Conservation (phyloP, 2,113 vertebrate genomes). For the Rhineura floridana region DNA sequence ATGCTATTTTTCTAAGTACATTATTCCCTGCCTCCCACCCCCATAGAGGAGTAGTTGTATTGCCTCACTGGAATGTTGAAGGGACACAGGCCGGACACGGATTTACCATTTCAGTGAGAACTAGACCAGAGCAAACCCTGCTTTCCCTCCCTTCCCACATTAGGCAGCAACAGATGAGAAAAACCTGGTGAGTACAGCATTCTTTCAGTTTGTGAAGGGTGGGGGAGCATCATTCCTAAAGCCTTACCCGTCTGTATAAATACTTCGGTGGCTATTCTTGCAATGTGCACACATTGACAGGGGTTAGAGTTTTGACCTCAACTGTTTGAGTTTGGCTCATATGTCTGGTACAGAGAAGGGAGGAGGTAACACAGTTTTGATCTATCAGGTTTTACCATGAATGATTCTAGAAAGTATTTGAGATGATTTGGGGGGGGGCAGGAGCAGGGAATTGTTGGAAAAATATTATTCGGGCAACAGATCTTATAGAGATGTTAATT, state of each 20-base stretch:
- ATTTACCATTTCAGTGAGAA: not conserved
- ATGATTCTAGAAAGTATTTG: not conserved
- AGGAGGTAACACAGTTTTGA: not conserved
- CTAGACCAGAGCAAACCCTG: not conserved
- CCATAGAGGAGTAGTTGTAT: no score
- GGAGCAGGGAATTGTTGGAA: not conserved
- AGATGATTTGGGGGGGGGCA: not conserved
- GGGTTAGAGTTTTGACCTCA: not conserved
- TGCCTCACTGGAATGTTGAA: no score
- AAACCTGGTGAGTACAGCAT: not conserved
- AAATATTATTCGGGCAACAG: not conserved
- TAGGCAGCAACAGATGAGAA: not conserved
- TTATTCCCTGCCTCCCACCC: no score
- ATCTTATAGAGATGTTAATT: not conserved
- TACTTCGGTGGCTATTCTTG: not conserved
- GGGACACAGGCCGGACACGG: not conserved
- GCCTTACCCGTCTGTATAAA: not conserved
- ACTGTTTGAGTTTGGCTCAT: not conserved
- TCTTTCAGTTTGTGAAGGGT: not conserved
- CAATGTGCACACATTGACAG: not conserved
- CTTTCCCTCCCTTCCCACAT: not conserved
- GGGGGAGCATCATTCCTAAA: slow-evolving; percentile 1
- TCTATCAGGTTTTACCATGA: not conserved
- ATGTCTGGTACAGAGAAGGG: not conserved
- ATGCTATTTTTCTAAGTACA: not conserved